Percentiles rank a stretch among this genome's conserved stretches.
phyloP scores from a whole-genome alignment of 2,797 vertebrate genomes.

The Pseudomugil tenellus region DNA sequence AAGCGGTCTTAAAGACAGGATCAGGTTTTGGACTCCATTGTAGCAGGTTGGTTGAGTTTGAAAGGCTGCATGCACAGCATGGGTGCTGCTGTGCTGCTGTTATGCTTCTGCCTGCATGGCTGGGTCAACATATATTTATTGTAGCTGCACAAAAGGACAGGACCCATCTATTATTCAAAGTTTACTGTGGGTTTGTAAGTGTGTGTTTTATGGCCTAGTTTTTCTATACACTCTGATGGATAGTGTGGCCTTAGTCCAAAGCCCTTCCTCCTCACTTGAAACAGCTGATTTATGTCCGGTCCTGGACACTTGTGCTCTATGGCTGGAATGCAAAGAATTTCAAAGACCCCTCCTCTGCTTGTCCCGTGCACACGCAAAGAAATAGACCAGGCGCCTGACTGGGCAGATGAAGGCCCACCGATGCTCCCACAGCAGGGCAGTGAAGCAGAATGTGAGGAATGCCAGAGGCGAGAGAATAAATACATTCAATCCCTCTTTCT shows the following conservation, averaged over 20 bases:
- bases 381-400: constrained; percentile 74
- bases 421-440: constrained; percentile 75
- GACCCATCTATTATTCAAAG: constrained; percentile 51
- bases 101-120: constrained; percentile 25
- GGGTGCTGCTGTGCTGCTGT: constrained; percentile 35
- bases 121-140: constrained; percentile 57
- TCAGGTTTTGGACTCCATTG: constrained; percentile 8
- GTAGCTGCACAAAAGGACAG: constrained; percentile 28
- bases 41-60: constrained; percentile 18
- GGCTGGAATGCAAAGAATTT: constrained; percentile 83
- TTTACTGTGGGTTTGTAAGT: constrained; percentile 57
- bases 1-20: constrained; percentile 20
- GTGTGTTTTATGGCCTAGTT: constrained; percentile 61
- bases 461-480: constrained; percentile 72
- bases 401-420: constrained; percentile 75
- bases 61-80: neutral
- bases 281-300: constrained; percentile 85
- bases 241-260: constrained; percentile 28
- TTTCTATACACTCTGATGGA: constrained; percentile 32
- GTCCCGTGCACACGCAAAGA: constrained; percentile 76
- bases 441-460: constrained; percentile 79
- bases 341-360: constrained; percentile 70
- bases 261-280: constrained; percentile 53
- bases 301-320: constrained; percentile 78
- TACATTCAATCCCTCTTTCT: constrained; percentile 39